Evolutionary conservation across 2,888 invertebrate species (phyloP).

Genomic region (Timema cristinae): DNA sequence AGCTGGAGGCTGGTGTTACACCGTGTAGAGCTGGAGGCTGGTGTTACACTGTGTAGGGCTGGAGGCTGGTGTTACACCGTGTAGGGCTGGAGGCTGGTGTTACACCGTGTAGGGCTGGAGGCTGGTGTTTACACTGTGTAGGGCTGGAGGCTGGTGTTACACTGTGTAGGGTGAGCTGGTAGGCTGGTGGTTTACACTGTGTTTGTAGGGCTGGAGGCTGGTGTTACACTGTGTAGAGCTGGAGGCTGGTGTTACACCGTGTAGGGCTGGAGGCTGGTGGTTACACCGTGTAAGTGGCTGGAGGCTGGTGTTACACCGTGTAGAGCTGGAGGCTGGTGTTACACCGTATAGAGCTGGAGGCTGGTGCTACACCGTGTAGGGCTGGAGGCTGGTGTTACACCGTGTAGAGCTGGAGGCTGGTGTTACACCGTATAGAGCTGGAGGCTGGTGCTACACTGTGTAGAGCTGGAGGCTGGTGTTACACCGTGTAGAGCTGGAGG

Average conservation of each 20-base stretch:
- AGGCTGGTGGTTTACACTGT: constrained; percentile 18
- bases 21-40: too few species aligned
- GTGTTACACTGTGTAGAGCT: too few species aligned
- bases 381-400: neutral
- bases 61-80: too few species aligned
- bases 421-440: neutral
- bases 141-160: too few species aligned
- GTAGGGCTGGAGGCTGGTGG: neutral
- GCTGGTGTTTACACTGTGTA: too few species aligned
- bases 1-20: too few species aligned
- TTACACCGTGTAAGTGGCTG: neutral
- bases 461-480: neutral
- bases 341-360: neutral
- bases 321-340: neutral
- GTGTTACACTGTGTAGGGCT: too few species aligned
- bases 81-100: too few species aligned
- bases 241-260: neutral
- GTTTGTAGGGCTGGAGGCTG: neutral
- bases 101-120: too few species aligned
- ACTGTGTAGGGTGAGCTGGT: neutral
- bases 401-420: neutral
- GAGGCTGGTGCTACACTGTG: neutral
- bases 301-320: neutral
- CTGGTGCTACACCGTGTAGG: neutral
- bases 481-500: neutral